Evolutionary conservation across 2,888 invertebrate genomes (phyloP).

Genomic region (Dynastes hyllus): DNA sequence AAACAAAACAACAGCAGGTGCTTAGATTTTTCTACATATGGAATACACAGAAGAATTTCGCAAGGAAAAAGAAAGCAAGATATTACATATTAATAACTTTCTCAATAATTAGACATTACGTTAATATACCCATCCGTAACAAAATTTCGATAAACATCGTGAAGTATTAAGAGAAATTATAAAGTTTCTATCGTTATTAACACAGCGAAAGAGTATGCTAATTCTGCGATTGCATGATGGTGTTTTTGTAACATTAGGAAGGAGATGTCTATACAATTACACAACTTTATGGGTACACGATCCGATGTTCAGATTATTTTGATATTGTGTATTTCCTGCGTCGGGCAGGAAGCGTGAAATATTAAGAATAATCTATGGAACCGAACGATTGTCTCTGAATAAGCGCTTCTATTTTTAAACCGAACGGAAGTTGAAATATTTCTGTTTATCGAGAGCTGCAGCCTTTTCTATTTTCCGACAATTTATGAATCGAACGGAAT

Average conservation of each 20-base stretch:
- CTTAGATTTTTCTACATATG: no score
- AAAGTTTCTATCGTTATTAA: no score
- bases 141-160: no score
- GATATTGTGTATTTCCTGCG: conserved; percentile 39
- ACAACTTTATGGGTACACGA: conserved; percentile 19
- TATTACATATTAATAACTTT: no score
- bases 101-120: no score
- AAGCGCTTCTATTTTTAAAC: conserved; percentile 34
- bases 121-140: no score
- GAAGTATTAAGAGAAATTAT: no score
- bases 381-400: conserved; percentile 25
- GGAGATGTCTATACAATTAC: conserved; percentile 27
- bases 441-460: conserved; percentile 29
- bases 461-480: neutral
- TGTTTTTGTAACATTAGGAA: conserved; percentile 15
- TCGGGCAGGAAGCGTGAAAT: conserved; percentile 24
- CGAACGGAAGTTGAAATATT: conserved; percentile 26
- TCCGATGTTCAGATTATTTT: conserved; percentile 34
- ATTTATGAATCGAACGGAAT: conserved; percentile 10
- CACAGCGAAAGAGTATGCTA: neutral
- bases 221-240: neutral
- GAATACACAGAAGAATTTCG: no score
- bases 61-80: no score
- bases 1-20: no score
- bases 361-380: conserved; percentile 37